Base-by-base conservation (phyloP, 53 echinoderm and acorn worm genomes). In the Hippasteria phrygiana region DNA sequence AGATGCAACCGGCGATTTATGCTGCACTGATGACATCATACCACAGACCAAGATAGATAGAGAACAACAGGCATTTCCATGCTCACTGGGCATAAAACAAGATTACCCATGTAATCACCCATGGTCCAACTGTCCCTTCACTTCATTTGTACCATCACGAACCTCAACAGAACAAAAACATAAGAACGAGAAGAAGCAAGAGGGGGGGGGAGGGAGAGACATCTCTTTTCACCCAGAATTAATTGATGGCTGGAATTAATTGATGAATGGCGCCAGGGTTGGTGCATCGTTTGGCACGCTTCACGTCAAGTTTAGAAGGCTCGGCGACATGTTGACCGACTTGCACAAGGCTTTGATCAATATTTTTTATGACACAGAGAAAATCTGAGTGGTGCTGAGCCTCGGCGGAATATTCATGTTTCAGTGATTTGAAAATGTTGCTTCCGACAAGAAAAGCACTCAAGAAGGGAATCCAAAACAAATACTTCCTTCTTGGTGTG, bases 41-140 rank as follows among this genome's bases (percentile, higher is more conserved):
- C 24, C 1, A 6, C 11, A 37, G 8, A 9, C n/a, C 62, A 11
- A 50, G n/a, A 51, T 2, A 18, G 80, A 80, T 62, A 80, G 29
- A 46, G 63, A 63, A 45, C 10, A 31, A 43, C 11, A n/a, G 6
- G 43, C 39, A 63, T 32, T 47, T 64, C 32, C 43, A 81, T 63
- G 63, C 42, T 45, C 64, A 81, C 62, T 64, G 64, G 63, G 81
- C 81, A 81, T 81, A 46, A 63, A 81, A 81, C 64, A 43, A 81
- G 81, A 81, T 81, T 81, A 81, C 43, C 81, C 26, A 81, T 81
- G 81, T 81, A 81, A 81, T 81, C 66, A 32, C 66, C 81, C 81
- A 65, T 81, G 81, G 37, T 65, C 28, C 66, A 59, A 33, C 78
- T 37, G 59, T 78, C 78, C 24, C 73, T 26, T 73, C 47, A 3